Evolutionary conservation across 2,888 invertebrate genomes (phyloP).

Genomic region (Liodrosophila aerea): DNA sequence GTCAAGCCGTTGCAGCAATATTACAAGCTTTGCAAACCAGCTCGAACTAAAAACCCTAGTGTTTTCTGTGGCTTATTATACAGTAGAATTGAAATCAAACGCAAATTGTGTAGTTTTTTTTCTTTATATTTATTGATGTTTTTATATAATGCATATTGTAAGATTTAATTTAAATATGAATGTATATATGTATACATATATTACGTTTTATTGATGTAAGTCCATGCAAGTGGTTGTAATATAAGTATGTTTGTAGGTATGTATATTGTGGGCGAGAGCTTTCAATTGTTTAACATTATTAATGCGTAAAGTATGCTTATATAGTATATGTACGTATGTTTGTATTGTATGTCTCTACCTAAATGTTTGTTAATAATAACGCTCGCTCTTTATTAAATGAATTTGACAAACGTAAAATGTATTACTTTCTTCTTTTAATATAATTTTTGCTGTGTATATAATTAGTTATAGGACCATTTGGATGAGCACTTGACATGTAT

Average conservation of each 20-base stretch:
- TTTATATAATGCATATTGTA: conserved; percentile 74
- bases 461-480: conserved; percentile 46
- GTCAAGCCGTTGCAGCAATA: no score
- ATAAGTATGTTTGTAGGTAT: conserved; percentile 18
- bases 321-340: no score
- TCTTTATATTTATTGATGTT: conserved; percentile 74
- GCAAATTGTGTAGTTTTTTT: conserved; percentile 31
- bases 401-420: conserved; percentile 25
- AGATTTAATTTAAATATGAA: conserved; percentile 67
- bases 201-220: conserved; percentile 58
- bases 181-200: conserved; percentile 27
- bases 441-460: conserved; percentile 35
- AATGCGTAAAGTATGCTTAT: conserved; percentile 44
- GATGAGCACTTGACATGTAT: conserved; percentile 48
- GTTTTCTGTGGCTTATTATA: no score
- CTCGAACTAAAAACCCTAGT: no score
- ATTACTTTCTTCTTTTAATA: conserved; percentile 34
- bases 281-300: conserved; percentile 68
- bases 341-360: not conserved
- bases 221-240: conserved; percentile 49
- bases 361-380: conserved; percentile 19
- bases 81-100: no score
- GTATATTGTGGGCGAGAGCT: conserved; percentile 28
- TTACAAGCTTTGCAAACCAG: no score
- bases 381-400: conserved; percentile 31